Percentiles rank a stretch among this genome's conserved stretches.
Evolutionary conservation across 2,888 invertebrate species (phyloP).

Genomic region (Phanerotoma sp.): DNA sequence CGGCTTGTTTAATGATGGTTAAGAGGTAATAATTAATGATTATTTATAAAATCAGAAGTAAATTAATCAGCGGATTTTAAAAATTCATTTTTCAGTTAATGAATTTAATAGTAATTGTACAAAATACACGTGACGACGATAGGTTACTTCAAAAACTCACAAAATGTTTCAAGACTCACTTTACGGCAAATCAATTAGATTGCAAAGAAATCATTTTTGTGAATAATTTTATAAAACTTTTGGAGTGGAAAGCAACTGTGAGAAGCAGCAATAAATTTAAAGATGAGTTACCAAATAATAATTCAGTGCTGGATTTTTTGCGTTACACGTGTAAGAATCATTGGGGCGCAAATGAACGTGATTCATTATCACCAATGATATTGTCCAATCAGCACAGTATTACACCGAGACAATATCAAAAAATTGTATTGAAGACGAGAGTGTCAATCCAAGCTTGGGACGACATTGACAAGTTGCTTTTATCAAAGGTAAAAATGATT

Average conservation of each 20-base stretch:
- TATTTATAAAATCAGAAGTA: too few relatives aligned
- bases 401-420: slow-evolving; percentile 67
- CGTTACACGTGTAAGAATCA: slow-evolving; percentile 60
- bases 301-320: slow-evolving; percentile 60
- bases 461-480: slow-evolving; percentile 64
- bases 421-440: slow-evolving; percentile 68
- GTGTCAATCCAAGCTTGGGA: slow-evolving; percentile 65
- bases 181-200: slow-evolving; percentile 44
- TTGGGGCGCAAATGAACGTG: slow-evolving; percentile 62
- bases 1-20: too few relatives aligned
- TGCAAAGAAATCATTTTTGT: slow-evolving; percentile 53
- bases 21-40: too few relatives aligned
- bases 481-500: slow-evolving; percentile 66
- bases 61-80: too few relatives aligned
- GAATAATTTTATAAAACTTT: slow-evolving; percentile 50
- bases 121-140: slow-evolving; percentile 47
- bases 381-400: slow-evolving; percentile 61
- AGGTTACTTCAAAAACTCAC: slow-evolving; percentile 49
- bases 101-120: slow-evolving; percentile 49
- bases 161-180: slow-evolving; percentile 51
- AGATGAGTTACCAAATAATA: slow-evolving; percentile 43
- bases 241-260: slow-evolving; percentile 63
- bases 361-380: slow-evolving; percentile 61
- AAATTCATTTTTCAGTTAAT: slow-evolving; percentile 45
- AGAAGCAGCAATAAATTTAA: slow-evolving; percentile 54